Base-by-base conservation (phyloP, 2,888 invertebrate species). In the Bibio marci region DNA sequence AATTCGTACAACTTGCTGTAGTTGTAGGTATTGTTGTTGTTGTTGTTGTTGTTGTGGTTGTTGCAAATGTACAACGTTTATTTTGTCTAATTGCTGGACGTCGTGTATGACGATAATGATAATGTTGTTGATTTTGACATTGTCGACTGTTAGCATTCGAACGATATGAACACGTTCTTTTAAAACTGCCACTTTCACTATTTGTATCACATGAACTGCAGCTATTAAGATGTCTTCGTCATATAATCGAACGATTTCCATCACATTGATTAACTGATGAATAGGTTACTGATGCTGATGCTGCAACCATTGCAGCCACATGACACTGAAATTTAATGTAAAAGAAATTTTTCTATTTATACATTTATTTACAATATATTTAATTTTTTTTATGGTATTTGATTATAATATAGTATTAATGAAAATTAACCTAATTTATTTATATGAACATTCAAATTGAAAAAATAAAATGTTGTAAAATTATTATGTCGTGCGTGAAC, bases 221-320 rank as follows among this genome's bases (percentile, higher is more conserved):
- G 51, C 58, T 61, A 56, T 59, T 61, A n/a, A 57, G 58, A 50
- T 60, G 58, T 37, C 22, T 22, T 22, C 61, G 61, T 59, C 61
- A 60, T 52, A 61, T 61, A 48, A 59, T 53, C 41, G 55, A 56
- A 38, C 61, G 58, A 47, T 54, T 54, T 19, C 49, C 49, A 45
- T 60, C 59, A 47, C 58, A 53, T 48, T 61, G 61, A 50, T 60
- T 59, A 42, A 61, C 61, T 26, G 61, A 61, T 31, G 59, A 55
- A 47, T 61, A 61, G 43, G 58, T 60, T 38, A 61, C 57, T 39
- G 62, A 58, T 37, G 61, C 57, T 22, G 61, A 61, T 36, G 62
- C 57, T 41, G 62, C 60, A 41, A 62, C 59, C 60, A 63, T 60
- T 32, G 61, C 62, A 43, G 62, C 59, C 46, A 62, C 62, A 42